Evolutionary conservation across 2,797 vertebrate species (phyloP).

Genomic region (Halcyon smyrnensis): DNA sequence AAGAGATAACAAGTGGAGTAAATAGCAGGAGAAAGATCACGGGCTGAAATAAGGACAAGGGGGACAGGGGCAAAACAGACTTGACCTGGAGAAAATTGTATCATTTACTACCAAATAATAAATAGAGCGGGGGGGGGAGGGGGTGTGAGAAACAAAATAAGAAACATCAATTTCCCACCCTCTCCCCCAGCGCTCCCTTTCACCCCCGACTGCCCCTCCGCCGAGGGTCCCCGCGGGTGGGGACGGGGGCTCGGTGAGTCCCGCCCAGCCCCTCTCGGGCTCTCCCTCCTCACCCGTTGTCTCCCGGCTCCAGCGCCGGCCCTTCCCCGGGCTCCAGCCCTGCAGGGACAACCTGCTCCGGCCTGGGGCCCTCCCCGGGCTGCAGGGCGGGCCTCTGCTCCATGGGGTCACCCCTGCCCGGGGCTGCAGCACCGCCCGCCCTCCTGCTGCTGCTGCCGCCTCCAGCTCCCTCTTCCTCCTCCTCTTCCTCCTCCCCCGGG

Average conservation of each 20-base stretch:
- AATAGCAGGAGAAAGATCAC: neutral
- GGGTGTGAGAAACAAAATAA: neutral
- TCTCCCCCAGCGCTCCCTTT: fast-evolving
- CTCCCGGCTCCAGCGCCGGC: neutral
- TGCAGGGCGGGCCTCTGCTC: too few species aligned
- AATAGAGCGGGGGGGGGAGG: too few species aligned
- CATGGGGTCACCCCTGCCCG: too few species aligned
- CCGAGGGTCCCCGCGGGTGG: neutral
- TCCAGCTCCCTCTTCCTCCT: too few species aligned
- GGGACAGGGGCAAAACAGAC: neutral
- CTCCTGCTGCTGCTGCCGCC: too few species aligned
- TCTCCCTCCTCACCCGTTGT: neutral
- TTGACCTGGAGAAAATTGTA: neutral
- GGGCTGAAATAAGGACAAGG: neutral
- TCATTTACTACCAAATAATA: neutral
- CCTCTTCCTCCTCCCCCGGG: too few species aligned
- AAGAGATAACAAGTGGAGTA: neutral
- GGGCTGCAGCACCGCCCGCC: too few species aligned
- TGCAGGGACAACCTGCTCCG: too few species aligned
- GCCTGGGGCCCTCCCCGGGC: too few species aligned
- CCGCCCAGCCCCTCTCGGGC: neutral
- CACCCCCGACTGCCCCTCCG: neutral
- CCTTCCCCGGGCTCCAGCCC: too few species aligned
- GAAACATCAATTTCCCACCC: neutral
- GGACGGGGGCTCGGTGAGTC: too few species aligned